phyloP scores from a whole-genome alignment of 2,797 vertebrate genomes.

The Champsocephalus esox region DNA sequence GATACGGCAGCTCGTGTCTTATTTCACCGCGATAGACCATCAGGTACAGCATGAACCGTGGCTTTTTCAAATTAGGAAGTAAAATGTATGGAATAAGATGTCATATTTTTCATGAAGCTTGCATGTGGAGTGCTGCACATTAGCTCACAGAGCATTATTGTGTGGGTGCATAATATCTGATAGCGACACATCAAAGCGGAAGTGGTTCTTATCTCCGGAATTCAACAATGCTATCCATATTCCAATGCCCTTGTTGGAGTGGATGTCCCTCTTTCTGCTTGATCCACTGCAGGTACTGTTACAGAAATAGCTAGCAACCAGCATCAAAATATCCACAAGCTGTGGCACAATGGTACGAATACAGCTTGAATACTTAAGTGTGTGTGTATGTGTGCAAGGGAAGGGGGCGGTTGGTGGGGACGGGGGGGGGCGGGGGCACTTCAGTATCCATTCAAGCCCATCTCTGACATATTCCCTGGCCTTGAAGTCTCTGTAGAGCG shows the following conservation, averaged over 20 bases:
- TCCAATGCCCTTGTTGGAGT: slow-evolving; percentile 60
- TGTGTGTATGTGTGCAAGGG: slow-evolving; percentile 20
- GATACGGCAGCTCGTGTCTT: background rate
- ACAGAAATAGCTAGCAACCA: slow-evolving; percentile 83
- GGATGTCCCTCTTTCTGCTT: slow-evolving; percentile 58
- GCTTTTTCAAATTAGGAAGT: slow-evolving; percentile 3
- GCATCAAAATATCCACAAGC: slow-evolving; percentile 81
- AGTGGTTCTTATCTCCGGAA: slow-evolving; percentile 54
- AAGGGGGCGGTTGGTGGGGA: background rate
- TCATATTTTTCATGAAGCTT: slow-evolving; percentile 8
- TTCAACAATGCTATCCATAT: slow-evolving; percentile 55
- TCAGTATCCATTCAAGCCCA: slow-evolving; percentile 87
- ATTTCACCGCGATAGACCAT: slow-evolving; percentile 9
- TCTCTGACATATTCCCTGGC: slow-evolving; percentile 89
- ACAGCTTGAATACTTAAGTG: slow-evolving; percentile 78
- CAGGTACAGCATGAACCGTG: background rate
- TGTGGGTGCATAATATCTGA: slow-evolving; percentile 52
- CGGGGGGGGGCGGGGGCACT: slow-evolving; percentile 69
- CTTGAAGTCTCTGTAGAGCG: slow-evolving; percentile 91
- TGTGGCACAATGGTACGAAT: slow-evolving; percentile 79
- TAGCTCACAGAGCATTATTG: slow-evolving; percentile 37
- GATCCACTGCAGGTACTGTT: slow-evolving; percentile 69
- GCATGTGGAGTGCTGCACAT: slow-evolving; percentile 10
- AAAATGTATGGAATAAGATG: slow-evolving; percentile 16
- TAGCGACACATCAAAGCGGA: slow-evolving; percentile 53